Conservation (phyloP, 2,797 vertebrate species). For the Crenuchus spilurus region DNA sequence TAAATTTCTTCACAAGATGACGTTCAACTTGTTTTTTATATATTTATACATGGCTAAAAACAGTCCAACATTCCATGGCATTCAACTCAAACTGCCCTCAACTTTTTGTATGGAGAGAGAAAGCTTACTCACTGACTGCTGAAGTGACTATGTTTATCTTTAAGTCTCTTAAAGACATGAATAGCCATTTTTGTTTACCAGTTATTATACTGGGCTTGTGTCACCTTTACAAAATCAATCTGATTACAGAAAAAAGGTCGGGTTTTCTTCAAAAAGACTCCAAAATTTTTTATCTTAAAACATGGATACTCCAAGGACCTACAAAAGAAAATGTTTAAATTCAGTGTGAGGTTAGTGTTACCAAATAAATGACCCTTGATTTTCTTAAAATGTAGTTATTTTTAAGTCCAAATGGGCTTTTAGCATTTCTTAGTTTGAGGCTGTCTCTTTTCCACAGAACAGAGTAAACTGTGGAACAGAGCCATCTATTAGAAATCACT, state of each 20-base stretch:
- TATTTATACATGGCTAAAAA: conserved; percentile 60
- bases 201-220: conserved; percentile 88
- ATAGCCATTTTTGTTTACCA: conserved; percentile 75
- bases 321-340: conserved; percentile 61
- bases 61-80: conserved; percentile 72
- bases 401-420: conserved; percentile 40
- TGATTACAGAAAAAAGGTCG: conserved; percentile 94
- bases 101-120: conserved; percentile 76
- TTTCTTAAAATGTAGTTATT: conserved; percentile 39
- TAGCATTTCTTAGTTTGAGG: conserved; percentile 45
- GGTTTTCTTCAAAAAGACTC: conserved; percentile 86
- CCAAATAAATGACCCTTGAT: conserved; percentile 44
- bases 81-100: conserved; percentile 80
- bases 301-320: conserved; percentile 99
- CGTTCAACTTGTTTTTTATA: conserved; percentile 59
- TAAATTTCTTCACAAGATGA: conserved; percentile 71
- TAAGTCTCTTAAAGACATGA: conserved; percentile 93
- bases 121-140: conserved; percentile 81
- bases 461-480: conserved; percentile 42
- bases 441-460: conserved; percentile 33
- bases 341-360: conserved; percentile 46
- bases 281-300: conserved; percentile 89
- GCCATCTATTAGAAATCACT: conserved; percentile 55
- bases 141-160: conserved; percentile 74
- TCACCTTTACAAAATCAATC: conserved; percentile 92